Percentiles rank a stretch among this genome's conserved stretches.
phyloP scores from a whole-genome alignment of 2,797 vertebrate genomes.

The Hybognathus amarus region DNA sequence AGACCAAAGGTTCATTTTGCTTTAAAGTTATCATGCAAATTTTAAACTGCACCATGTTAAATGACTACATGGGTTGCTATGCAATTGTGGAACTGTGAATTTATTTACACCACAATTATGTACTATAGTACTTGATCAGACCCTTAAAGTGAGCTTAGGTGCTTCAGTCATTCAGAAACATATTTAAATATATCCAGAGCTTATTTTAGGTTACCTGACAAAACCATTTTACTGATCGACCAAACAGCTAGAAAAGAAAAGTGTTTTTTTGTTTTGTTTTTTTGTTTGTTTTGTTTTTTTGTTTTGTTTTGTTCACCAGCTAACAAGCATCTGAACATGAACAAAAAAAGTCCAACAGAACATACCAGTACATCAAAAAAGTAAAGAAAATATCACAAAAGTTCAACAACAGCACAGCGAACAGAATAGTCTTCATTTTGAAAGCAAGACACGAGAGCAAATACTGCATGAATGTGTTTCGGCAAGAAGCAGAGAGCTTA shows the following conservation, averaged over 20 bases:
- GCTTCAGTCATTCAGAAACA: background rate
- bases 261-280: too few relatives aligned
- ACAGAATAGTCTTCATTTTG: background rate
- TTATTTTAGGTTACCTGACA: background rate
- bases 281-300: too few relatives aligned
- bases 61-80: background rate
- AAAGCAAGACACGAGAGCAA: background rate
- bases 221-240: background rate
- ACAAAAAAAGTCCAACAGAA: background rate
- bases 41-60: background rate
- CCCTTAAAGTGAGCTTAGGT: background rate
- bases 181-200: background rate
- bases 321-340: conserved; percentile 12
- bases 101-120: background rate
- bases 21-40: background rate
- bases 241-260: background rate
- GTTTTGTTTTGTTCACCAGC: background rate
- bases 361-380: background rate
- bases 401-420: background rate
- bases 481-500: conserved; percentile 17
- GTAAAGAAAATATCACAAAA: background rate
- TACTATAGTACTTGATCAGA: background rate
- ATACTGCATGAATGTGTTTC: background rate
- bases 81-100: background rate
- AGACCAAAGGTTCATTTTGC: too few relatives aligned